Evolutionary conservation across 2,888 invertebrate species (phyloP).

Genomic region (Epicampocera succincta): DNA sequence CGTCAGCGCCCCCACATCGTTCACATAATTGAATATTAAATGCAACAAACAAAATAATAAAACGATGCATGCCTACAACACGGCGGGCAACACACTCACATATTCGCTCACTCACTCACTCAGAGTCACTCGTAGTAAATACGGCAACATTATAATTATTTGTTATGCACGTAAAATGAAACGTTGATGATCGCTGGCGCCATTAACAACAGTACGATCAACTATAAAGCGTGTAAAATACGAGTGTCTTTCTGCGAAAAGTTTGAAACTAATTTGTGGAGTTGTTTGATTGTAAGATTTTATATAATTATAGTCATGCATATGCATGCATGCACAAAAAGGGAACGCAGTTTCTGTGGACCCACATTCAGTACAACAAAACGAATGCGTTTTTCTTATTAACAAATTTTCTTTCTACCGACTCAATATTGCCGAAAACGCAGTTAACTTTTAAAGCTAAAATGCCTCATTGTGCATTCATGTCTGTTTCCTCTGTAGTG

Average conservation of each 20-base stretch:
- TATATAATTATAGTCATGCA: too few species aligned
- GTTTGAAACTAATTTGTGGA: neutral
- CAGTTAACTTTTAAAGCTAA: too few species aligned
- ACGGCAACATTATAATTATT: constrained; percentile 53
- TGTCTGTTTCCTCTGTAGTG: too few species aligned
- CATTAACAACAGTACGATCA: constrained; percentile 27
- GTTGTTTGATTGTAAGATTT: neutral
- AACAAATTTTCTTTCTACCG: too few species aligned
- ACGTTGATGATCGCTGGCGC: constrained; percentile 46
- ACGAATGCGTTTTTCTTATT: too few species aligned
- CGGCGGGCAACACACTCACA: constrained; percentile 1
- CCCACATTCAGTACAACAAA: too few species aligned
- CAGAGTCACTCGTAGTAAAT: constrained; percentile 41
- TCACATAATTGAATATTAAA: constrained; percentile 62
- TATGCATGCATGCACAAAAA: too few species aligned
- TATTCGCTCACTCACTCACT: constrained; percentile 11
- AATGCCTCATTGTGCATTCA: too few species aligned
- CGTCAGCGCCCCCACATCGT: constrained; percentile 63
- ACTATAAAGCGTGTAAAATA: neutral
- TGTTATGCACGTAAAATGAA: constrained; percentile 39
- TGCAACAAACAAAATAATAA: constrained; percentile 40
- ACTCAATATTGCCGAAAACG: too few species aligned
- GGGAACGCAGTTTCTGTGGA: too few species aligned
- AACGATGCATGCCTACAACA: constrained; percentile 22
- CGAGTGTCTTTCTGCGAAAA: neutral